These are phyloP conservation scores for Troglohyphantes excavatus DNA, from an alignment of 2,888 invertebrate species.

Conservation along the genomic window DNA sequence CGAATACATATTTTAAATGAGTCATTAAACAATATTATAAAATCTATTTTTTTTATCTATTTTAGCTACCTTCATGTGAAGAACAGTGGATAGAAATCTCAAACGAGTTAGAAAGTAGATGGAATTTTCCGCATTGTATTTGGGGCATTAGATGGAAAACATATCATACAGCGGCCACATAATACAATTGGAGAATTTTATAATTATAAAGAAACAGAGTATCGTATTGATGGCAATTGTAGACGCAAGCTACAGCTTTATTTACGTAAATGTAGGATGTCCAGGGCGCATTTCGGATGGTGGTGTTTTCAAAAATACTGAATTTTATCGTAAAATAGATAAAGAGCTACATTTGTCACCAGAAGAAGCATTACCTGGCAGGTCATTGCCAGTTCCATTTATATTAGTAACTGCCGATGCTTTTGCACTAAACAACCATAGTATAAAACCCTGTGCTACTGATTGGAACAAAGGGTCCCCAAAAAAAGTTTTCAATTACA, in stretches of 20 bases:
- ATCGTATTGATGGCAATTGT: constrained; percentile 6
- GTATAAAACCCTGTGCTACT: neutral
- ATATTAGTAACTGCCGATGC: neutral
- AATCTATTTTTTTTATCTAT: no score
- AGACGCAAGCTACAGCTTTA: neutral
- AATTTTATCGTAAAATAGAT: neutral
- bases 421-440: neutral
- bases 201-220: neutral
- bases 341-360: neutral
- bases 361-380: neutral
- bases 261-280: neutral
- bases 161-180: neutral
- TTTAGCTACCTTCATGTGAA: neutral
- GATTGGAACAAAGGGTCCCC: neutral
- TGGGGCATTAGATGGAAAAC: neutral
- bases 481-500: neutral
- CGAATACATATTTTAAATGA: no score
- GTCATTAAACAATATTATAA: no score
- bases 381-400: neutral
- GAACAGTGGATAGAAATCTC: neutral
- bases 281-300: constrained; percentile 10
- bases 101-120: neutral
- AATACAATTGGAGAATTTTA: neutral
- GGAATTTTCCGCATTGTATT: constrained; percentile 21
- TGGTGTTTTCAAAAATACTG: neutral